Percentiles rank a stretch among this genome's conserved stretches.
Conservation (phyloP, 2,888 invertebrate species). For the Punctoribates punctum region DNA sequence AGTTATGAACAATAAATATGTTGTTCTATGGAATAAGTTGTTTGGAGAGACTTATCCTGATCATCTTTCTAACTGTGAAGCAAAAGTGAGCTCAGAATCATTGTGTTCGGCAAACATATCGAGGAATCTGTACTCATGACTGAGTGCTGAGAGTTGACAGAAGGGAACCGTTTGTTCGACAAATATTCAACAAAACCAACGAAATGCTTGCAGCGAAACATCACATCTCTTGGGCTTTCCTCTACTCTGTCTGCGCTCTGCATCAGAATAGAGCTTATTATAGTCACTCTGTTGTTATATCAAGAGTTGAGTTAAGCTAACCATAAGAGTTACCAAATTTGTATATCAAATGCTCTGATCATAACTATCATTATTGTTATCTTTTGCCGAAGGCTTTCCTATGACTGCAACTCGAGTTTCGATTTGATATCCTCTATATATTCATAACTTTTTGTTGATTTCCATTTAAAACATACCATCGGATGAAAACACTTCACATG, state of each 20-base stretch:
- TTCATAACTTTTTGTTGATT: too few species aligned
- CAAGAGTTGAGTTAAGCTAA: slow-evolving; percentile 26
- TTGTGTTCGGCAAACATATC: not conserved
- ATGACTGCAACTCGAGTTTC: too few species aligned
- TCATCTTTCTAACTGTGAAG: too few species aligned
- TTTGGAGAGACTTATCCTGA: too few species aligned
- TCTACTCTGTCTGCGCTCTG: not conserved
- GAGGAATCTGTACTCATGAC: not conserved
- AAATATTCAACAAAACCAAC: not conserved
- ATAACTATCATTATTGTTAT: not conserved
- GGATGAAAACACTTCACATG: too few species aligned
- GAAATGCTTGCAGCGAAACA: not conserved
- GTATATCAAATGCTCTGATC: not conserved
- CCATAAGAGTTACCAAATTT: slow-evolving; percentile 12
- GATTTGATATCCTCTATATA: too few species aligned
- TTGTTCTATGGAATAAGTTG: too few species aligned
- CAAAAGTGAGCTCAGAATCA: not conserved
- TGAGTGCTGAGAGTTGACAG: not conserved
- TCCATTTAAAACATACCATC: too few species aligned
- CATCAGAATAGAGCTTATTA: not conserved
- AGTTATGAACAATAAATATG: too few species aligned
- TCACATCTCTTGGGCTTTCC: not conserved
- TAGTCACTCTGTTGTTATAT: not conserved
- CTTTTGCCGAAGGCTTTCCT: not conserved
- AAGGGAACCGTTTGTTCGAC: not conserved